Base-by-base conservation (phyloP, 2,113 vertebrate species). In the Isurus oxyrinchus region DNA sequence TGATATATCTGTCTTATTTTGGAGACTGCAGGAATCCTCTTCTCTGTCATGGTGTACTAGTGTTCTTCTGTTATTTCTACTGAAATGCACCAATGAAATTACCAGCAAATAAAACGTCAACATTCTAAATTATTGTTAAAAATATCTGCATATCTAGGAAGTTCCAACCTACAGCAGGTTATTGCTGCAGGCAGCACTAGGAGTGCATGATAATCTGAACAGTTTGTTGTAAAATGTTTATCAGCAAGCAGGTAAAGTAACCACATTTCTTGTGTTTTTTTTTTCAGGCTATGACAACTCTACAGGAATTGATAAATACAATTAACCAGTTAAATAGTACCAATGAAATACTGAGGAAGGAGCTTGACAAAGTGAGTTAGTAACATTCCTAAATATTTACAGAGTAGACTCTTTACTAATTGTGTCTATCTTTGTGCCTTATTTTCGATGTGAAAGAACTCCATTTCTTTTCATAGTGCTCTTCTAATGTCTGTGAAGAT, bases 251-350 rank as follows among this genome's bases (percentile, higher is more conserved):
- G 44, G 1, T 49, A 94, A 63, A 21, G 5, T 94, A 63, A 40
- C 66, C 59, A 23, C n/a, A 8, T 49, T 44, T 84, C 31, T 76
- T 76, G 72, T 35, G 14, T 21, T 72, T n/a, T 35, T 31, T 95
- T 53, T 95, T 95, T 76, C 94, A 95, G 94, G 66, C 49, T 16
- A 95, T 95, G 94, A 23, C 23, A 72, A 55, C 94, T 19, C 53
- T 95, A 31, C 94, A 95, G 23, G 94, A 95, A 55, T 95, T 95
- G 49, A 95, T 95, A 67, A 95, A 95, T 95, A 0, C 66, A 55
- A 76, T 95, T 31, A 95, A 95, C 55, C 25, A 16, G 14, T 72
- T 95, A 67, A 72, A 1, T 31, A 35, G 11, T 19, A 55, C 67
- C 13, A 69, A 95, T 55, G 94, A 95, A 19, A 2, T 0, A 6